phyloP scores from a whole-genome alignment of 2,113 vertebrate species.

The Dipodomys stephensi region DNA sequence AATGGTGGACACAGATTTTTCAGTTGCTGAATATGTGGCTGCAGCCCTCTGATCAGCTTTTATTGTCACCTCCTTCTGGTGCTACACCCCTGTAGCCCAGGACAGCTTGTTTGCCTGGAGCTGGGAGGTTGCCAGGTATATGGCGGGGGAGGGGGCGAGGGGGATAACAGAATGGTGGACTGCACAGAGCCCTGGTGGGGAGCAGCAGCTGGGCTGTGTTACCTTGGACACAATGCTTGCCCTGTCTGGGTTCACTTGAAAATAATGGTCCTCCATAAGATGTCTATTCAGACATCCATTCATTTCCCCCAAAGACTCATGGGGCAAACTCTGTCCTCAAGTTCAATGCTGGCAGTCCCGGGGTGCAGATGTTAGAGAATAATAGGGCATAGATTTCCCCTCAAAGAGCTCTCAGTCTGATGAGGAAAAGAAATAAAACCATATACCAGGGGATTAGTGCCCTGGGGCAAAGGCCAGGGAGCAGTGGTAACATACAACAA shows the following conservation, averaged over 20 bases:
- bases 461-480: not conserved
- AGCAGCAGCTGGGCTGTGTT: not conserved
- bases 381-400: no score
- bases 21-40: not conserved
- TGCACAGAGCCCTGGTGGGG: not conserved
- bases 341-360: not conserved
- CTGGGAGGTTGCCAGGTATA: not conserved
- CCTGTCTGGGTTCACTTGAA: constrained; percentile 3
- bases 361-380: not conserved
- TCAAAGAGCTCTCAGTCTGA: not conserved
- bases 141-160: no score
- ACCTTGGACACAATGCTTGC: not conserved
- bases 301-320: not conserved
- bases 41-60: constrained; percentile 60
- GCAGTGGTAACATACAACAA: rapidly evolving
- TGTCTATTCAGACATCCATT: not conserved
- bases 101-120: not conserved
- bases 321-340: not conserved
- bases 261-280: not conserved
- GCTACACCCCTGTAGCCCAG: not conserved
- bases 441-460: not conserved
- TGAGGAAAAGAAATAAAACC: not conserved
- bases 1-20: constrained; percentile 35
- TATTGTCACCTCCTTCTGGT: not conserved
- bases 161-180: rapidly evolving